A percentile compares a stretch with the other conserved stretches of the same genome.
Conservation (phyloP, 37 sponge, comb jelly and placozoan species). For the Bolinopsis microptera region DNA sequence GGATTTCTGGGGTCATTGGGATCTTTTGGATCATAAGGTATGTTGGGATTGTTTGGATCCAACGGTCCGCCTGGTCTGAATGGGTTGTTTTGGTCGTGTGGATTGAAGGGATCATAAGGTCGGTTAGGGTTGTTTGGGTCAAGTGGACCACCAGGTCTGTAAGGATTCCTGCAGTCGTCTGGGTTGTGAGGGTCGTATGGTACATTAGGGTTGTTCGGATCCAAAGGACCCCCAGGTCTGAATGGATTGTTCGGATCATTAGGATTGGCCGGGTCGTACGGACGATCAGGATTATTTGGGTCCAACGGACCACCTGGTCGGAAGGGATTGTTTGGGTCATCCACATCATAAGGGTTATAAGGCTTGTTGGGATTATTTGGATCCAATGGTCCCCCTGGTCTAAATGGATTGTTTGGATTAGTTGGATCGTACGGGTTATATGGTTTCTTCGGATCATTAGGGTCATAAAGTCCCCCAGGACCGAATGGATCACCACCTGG, state of each 20-base stretch:
- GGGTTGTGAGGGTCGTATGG: slow-evolving; percentile 2
- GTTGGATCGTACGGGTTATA: not conserved
- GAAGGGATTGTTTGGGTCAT: not conserved
- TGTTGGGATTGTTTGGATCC: slow-evolving; percentile 24
- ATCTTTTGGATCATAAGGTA: slow-evolving; percentile 17
- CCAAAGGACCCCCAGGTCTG: not conserved
- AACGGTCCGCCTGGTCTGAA: slow-evolving; percentile 23
- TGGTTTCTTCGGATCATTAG: not conserved
- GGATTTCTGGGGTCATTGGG: not conserved
- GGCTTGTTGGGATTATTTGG: not conserved
- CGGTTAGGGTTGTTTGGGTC: slow-evolving; percentile 1
- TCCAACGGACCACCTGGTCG: not conserved
- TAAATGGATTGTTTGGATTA: slow-evolving; percentile 17
- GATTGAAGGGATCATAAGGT: not conserved
- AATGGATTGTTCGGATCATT: slow-evolving; percentile 14
- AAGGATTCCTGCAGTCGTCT: not conserved
- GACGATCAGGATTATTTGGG: not conserved
- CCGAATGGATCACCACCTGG: slow-evolving; percentile 13
- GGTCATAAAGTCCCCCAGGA: not conserved
- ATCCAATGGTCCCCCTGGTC: slow-evolving; percentile 7
- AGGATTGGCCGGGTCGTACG: not conserved
- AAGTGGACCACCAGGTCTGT: slow-evolving; percentile 4
- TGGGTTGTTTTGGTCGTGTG: not conserved
- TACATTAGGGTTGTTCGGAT: not conserved
- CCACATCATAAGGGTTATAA: not conserved